Evolutionary conservation across 2,888 invertebrate genomes (phyloP).

Genomic region (Hypselothyrea guttata): DNA sequence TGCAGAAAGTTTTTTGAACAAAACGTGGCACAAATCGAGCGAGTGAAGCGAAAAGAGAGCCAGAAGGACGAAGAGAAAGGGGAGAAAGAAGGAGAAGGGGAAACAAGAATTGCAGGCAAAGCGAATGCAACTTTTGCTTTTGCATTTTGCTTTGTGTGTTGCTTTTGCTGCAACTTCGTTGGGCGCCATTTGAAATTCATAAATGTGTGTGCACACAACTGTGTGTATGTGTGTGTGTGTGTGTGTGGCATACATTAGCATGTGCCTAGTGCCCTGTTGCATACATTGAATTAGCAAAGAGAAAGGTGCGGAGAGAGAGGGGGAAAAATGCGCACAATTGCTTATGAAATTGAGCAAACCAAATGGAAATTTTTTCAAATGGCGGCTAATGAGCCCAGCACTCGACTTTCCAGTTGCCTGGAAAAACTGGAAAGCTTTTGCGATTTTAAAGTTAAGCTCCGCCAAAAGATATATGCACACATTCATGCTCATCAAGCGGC

Average conservation of each 20-base stretch:
- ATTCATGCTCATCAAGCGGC: constrained; percentile 13
- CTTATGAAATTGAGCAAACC: constrained; percentile 75
- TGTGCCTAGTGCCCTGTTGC: constrained; percentile 54
- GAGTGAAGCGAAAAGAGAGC: constrained; percentile 32
- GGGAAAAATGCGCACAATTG: constrained; percentile 64
- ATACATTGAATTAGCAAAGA: constrained; percentile 45
- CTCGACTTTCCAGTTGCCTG: background rate
- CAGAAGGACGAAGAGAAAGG: constrained; percentile 19
- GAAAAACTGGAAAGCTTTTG: constrained; percentile 19
- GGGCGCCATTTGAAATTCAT: constrained; percentile 71
- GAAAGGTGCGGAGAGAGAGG: background rate
- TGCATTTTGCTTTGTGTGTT: constrained; percentile 49
- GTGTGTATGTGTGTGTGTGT: constrained; percentile 10
- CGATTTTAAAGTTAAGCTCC: constrained; percentile 39
- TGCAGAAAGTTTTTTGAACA: constrained; percentile 50
- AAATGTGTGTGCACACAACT: constrained; percentile 35
- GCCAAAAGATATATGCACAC: background rate
- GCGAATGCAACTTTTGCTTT: constrained; percentile 52
- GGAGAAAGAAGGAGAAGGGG: constrained; percentile 10
- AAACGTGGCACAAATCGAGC: constrained; percentile 46
- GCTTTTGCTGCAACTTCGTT: constrained; percentile 59
- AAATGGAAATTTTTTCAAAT: constrained; percentile 63
- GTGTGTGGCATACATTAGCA: constrained; percentile 15
- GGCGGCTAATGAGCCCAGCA: constrained; percentile 56
- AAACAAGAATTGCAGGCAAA: constrained; percentile 23